phyloP scores from a whole-genome alignment of 2,113 vertebrate genomes.

The Coptodon bakossiorum region DNA sequence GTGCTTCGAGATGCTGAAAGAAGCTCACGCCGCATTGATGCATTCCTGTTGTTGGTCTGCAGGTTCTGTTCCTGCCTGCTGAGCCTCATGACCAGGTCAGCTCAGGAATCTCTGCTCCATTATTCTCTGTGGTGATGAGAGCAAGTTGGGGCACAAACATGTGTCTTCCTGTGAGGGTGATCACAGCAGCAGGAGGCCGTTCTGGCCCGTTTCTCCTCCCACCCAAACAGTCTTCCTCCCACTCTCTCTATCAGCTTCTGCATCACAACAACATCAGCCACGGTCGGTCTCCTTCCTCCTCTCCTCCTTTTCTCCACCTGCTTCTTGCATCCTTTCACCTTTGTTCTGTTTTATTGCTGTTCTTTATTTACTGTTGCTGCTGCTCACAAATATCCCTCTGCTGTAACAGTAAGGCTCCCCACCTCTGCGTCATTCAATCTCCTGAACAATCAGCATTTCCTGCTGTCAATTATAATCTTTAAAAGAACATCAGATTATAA shows the following conservation, averaged over 20 bases:
- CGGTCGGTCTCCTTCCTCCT: neutral
- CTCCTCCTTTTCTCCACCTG: neutral
- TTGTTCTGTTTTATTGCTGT: neutral
- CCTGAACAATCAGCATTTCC: neutral
- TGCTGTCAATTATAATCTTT: neutral
- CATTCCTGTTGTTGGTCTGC: neutral
- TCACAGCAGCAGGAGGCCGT: neutral
- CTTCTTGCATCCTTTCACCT: neutral
- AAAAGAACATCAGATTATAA: neutral
- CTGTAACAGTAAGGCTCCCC: neutral
- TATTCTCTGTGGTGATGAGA: accelerated
- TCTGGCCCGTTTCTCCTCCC: no score
- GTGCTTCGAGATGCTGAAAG: neutral
- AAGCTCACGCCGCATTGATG: neutral
- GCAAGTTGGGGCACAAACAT: neutral
- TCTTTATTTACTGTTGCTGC: neutral
- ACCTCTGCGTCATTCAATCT: neutral
- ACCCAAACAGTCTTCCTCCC: no score
- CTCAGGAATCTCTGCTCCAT: neutral
- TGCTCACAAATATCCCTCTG: neutral
- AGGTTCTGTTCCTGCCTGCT: neutral
- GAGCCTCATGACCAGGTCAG: neutral
- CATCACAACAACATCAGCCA: neutral
- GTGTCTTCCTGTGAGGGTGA: neutral
- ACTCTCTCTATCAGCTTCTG: neutral